Conservation (phyloP, 2,888 invertebrate genomes). For the Dexiosoma caninum region DNA sequence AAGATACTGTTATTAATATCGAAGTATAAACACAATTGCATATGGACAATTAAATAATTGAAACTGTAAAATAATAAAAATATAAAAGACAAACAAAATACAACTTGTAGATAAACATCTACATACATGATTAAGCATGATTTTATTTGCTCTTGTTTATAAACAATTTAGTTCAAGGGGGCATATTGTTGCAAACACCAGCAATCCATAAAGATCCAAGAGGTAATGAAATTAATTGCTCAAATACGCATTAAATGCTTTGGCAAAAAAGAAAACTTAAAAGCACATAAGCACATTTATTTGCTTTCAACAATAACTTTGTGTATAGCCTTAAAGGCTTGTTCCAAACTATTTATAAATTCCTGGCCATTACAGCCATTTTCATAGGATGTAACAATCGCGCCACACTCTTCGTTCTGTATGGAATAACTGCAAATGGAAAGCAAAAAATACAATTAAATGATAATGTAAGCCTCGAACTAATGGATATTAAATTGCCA, state of each 20-base stretch:
- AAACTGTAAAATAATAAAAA: too few relatives aligned
- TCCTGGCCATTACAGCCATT: conserved; percentile 84
- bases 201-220: conserved; percentile 1
- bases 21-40: too few relatives aligned
- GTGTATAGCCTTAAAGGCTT: conserved; percentile 85
- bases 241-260: conserved; percentile 20
- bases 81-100: too few relatives aligned
- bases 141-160: neutral
- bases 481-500: neutral
- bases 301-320: conserved; percentile 68
- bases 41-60: too few relatives aligned
- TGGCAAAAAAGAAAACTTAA: conserved; percentile 2
- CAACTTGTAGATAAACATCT: too few relatives aligned
- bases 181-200: conserved; percentile 10
- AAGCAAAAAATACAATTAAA: conserved; percentile 1
- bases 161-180: conserved; percentile 6
- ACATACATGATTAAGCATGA: conserved; percentile 25
- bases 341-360: conserved; percentile 84
- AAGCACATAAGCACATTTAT: conserved; percentile 8
- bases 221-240: conserved; percentile 37
- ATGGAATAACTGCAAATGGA: conserved; percentile 86
- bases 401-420: conserved; percentile 88
- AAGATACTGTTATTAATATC: too few relatives aligned
- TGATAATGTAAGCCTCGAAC: conserved; percentile 71
- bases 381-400: conserved; percentile 89